Base-by-base conservation (phyloP, 2,888 invertebrate species). In the Leptinotarsa rubiginosa region DNA sequence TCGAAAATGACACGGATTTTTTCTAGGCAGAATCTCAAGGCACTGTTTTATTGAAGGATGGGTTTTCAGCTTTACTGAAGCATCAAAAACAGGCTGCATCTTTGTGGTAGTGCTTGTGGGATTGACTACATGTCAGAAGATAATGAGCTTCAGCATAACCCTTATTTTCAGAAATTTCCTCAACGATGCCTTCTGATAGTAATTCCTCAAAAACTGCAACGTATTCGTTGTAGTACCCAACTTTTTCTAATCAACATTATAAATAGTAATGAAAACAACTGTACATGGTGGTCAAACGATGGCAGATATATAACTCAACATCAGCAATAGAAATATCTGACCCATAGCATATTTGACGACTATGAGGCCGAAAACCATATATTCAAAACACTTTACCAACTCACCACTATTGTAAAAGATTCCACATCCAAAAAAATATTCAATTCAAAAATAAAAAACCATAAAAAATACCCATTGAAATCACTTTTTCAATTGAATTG, bases 1-100 rank as follows among this genome's bases (percentile, higher is more conserved):
- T 84, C 83, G 10, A 82, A 69, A 3, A 78, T 72, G 1, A 81
- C 78, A 10, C 81, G 83, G 62, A 81, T 73, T 64, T 70, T 75
- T 47, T 70, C 47, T 13, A 71, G 41, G 16, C 80, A 70, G 75
- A 83, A 82, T 65, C 49, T 79, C 76, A 10, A 78, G 67, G 72
- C 79, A 80, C 18, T 80, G 69, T 20, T 77, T 74, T 54, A 72
- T 22, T 16, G 72, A 72, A n/a, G 74, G 69, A 18, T 65, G 15
- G 52, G 69, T 64, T 66, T 31, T 72, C 22, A 69, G 10, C 18
- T 66, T 66, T 49, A 20, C 49, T 18, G 66, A 66, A 47, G 50
- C 66, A 20, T 66, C 50, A 18, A 47, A 66, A 22, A 66, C 66
- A 49, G 13, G 49, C 18, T 49, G 66, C 7, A 49, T 49, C 49